Evolutionary conservation across 1,140 invertebrate genomes (phyloP).

Genomic region (Ceratosolen solmsi): DNA sequence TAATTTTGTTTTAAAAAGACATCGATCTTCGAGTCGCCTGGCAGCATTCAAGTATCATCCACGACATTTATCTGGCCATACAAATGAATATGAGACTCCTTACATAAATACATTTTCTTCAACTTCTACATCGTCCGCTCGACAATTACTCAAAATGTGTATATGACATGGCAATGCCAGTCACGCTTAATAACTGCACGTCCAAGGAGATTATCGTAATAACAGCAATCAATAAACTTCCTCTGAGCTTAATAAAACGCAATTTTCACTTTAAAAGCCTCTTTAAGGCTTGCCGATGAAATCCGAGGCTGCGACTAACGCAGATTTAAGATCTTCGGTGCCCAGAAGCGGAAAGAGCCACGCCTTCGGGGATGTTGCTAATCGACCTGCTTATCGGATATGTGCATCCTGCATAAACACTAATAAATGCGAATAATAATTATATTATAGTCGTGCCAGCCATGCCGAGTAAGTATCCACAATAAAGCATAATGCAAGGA

Average conservation of each 20-base stretch:
- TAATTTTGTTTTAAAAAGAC: no score
- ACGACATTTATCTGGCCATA: no score
- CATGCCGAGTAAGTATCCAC: no score
- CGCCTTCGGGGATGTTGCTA: background rate
- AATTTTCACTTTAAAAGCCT: background rate
- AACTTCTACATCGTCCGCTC: background rate
- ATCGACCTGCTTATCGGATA: background rate
- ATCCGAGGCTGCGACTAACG: background rate
- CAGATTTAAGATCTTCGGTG: background rate
- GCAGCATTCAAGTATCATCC: no score
- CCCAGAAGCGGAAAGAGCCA: background rate
- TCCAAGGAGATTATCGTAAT: slow-evolving; percentile 5
- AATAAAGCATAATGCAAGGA: no score
- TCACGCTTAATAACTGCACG: background rate
- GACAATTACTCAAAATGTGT: background rate
- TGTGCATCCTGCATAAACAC: background rate
- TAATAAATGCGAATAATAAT: no score
- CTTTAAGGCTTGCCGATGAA: background rate
- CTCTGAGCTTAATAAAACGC: background rate
- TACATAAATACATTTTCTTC: background rate
- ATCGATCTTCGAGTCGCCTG: no score
- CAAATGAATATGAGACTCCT: background rate
- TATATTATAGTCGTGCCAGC: no score
- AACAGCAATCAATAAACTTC: background rate
- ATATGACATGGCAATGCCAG: background rate